Evolutionary conservation across 2,113 vertebrate genomes (phyloP).

Genomic region (Craseonycteris thonglongyai): DNA sequence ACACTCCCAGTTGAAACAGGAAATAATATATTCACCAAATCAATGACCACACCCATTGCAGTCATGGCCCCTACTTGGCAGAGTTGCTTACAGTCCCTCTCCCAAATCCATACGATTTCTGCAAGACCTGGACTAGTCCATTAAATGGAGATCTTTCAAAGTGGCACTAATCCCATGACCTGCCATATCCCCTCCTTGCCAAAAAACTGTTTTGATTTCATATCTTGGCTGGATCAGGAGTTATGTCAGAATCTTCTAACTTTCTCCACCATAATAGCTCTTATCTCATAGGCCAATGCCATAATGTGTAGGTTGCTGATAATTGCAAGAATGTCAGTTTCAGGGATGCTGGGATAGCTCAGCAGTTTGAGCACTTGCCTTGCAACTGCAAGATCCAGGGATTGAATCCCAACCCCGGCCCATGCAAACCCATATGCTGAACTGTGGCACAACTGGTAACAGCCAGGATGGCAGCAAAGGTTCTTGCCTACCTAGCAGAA

Average conservation of each 20-base stretch:
- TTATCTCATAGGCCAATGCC: not conserved
- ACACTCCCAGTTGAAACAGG: not conserved
- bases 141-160: not conserved
- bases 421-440: no score
- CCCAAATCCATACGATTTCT: not conserved
- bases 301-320: not conserved
- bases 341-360: no score
- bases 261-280: not conserved
- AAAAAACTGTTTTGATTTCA: not conserved
- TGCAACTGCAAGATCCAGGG: no score
- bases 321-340: not conserved
- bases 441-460: no score
- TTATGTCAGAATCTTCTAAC: not conserved
- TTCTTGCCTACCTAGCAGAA: no score
- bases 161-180: not conserved
- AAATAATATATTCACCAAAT: not conserved
- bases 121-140: not conserved
- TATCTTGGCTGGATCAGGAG: not conserved
- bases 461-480: no score
- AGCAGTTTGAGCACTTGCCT: no score
- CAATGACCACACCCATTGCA: not conserved
- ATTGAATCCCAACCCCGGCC: no score
- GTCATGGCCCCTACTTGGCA: not conserved
- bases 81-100: not conserved
- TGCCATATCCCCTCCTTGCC: not conserved